Conservation (phyloP, 2,888 invertebrate species). For the Aspidapion aeneum region DNA sequence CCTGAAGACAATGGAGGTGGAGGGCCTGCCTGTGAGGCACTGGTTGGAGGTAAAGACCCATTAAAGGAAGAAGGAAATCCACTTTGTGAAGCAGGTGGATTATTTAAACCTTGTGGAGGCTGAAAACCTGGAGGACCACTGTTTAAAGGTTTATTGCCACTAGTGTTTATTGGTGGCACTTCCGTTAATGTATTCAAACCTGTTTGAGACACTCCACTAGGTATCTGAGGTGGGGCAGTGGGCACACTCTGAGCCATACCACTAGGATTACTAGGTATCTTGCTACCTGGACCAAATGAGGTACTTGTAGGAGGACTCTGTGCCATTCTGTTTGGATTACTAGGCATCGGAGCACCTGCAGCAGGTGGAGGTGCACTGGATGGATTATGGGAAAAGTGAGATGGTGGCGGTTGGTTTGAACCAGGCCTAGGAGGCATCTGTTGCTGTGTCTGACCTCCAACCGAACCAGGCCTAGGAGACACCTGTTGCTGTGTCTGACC, state of each 20-base stretch:
- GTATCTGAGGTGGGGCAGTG: constrained; percentile 4
- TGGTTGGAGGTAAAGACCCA: constrained; percentile 2
- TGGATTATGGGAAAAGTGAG: not conserved
- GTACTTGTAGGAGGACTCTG: not conserved
- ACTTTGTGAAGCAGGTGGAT: constrained; percentile 7
- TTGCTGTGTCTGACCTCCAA: not conserved
- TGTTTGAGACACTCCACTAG: not conserved
- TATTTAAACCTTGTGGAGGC: not conserved
- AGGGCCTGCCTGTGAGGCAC: constrained; percentile 3
- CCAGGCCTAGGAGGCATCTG: constrained; percentile 10
- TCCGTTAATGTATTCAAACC: not conserved
- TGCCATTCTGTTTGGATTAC: not conserved
- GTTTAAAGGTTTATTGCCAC: not conserved
- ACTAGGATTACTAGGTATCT: not conserved
- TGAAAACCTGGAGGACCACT: not conserved
- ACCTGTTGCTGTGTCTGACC: not conserved
- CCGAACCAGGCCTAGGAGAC: constrained; percentile 9
- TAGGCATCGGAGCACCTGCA: not conserved
- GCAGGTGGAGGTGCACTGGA: not conserved
- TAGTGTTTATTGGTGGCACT: not conserved
- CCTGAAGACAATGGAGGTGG: constrained; percentile 1
- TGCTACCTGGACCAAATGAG: not conserved
- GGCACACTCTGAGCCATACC: too few relatives aligned
- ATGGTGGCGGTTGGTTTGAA: constrained; percentile 1
- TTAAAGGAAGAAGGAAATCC: constrained; percentile 12